Evolutionary conservation across 2,113 vertebrate species (phyloP).

Genomic region (Cyanoliseus patagonus): DNA sequence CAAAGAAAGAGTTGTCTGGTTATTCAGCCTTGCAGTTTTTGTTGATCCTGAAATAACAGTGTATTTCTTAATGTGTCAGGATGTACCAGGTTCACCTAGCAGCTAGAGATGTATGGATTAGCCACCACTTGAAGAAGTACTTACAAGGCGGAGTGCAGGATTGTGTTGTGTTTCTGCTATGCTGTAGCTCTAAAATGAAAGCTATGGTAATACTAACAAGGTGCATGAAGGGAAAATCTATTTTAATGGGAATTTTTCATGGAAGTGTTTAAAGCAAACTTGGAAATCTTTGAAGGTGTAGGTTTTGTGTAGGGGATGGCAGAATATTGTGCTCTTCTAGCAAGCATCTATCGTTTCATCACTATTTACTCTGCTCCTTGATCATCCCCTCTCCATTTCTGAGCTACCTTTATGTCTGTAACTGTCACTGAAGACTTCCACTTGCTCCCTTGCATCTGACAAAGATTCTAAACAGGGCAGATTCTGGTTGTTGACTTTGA

Average conservation of each 20-base stretch:
- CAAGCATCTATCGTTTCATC: not conserved
- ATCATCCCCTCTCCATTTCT: constrained; percentile 21
- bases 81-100: not conserved
- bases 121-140: not conserved
- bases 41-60: not conserved
- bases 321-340: constrained; percentile 1
- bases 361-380: constrained; percentile 2
- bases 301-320: not conserved
- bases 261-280: not conserved
- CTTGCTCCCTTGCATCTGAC: constrained; percentile 28
- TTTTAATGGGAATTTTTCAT: not conserved
- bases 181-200: not conserved
- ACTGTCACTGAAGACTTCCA: constrained; percentile 42
- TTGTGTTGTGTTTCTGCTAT: not conserved
- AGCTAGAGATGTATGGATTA: not conserved
- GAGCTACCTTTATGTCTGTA: constrained; percentile 16
- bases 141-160: not conserved
- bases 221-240: not conserved
- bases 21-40: not conserved
- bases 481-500: constrained; percentile 37
- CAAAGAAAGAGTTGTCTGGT: not conserved
- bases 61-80: not conserved
- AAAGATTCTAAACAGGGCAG: constrained; percentile 23
- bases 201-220: not conserved
- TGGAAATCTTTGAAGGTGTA: constrained; percentile 8